phyloP scores from a whole-genome alignment of 2,888 invertebrate species.

The Mongoloraphidia duomilia region DNA sequence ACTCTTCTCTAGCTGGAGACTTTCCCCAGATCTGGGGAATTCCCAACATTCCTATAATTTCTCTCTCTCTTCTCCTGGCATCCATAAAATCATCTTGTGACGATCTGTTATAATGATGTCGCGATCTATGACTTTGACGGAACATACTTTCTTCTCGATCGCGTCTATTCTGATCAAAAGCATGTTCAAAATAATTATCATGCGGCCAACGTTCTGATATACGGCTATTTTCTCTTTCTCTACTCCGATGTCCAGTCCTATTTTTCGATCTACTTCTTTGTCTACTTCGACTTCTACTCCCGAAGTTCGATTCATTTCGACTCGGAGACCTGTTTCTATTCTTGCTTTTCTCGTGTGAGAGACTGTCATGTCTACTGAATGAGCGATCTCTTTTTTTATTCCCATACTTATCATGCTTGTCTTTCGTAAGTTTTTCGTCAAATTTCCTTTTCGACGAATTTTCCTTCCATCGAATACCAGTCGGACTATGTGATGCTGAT shows the following conservation, averaged over 20 bases:
- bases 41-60: slow-evolving; percentile 56
- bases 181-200: slow-evolving; percentile 20
- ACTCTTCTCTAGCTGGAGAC: slow-evolving; percentile 56
- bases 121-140: slow-evolving; percentile 8
- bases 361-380: too few relatives aligned
- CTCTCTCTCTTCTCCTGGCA: slow-evolving; percentile 54
- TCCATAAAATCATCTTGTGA: slow-evolving; percentile 55
- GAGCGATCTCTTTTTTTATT: too few relatives aligned
- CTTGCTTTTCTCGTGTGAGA: too few relatives aligned
- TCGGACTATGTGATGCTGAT: too few relatives aligned
- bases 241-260: neutral
- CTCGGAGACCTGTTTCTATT: slow-evolving; percentile 2
- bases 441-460: too few relatives aligned
- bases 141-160: slow-evolving; percentile 5
- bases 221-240: neutral
- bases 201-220: slow-evolving; percentile 20
- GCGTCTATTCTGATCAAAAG: slow-evolving; percentile 3
- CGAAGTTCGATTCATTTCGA: neutral
- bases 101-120: slow-evolving; percentile 20
- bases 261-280: neutral
- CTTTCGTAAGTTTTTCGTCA: too few relatives aligned
- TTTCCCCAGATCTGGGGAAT: slow-evolving; percentile 58
- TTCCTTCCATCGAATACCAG: too few relatives aligned
- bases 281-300: slow-evolving; percentile 2
- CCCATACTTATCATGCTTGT: too few relatives aligned